Percentiles rank a stretch among this genome's conserved stretches.
Evolutionary conservation across 2,113 vertebrate genomes (phyloP).

Genomic region (Centrocercus urophasianus): DNA sequence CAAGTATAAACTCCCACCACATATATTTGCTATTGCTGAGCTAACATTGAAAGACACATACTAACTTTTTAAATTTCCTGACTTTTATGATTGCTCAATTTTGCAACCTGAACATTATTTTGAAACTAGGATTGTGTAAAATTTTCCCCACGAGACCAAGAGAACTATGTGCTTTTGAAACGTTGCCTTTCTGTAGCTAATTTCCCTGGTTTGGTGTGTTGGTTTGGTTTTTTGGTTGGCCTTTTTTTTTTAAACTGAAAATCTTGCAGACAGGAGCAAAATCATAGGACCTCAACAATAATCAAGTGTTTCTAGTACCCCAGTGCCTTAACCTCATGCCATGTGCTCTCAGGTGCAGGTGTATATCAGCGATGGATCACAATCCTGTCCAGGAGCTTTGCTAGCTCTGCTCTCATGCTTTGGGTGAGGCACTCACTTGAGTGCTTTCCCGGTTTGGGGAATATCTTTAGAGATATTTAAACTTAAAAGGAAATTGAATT

Average conservation of each 20-base stretch:
- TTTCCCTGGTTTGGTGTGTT: slow-evolving; percentile 3
- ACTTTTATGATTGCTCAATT: slow-evolving; percentile 72
- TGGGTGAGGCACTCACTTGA: not conserved
- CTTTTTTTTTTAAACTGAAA: not conserved
- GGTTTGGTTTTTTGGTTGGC: not conserved
- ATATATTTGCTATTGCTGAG: slow-evolving; percentile 48
- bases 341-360: slow-evolving; percentile 43
- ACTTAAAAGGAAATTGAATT: slow-evolving; percentile 31
- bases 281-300: slow-evolving; percentile 14
- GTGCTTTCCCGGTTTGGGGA: not conserved
- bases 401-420: not conserved
- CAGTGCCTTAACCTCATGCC: slow-evolving; percentile 23
- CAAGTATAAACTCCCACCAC: not conserved
- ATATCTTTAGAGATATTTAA: slow-evolving; percentile 36
- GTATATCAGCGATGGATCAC: slow-evolving; percentile 59
- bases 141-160: slow-evolving; percentile 35
- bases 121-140: slow-evolving; percentile 44
- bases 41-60: slow-evolving; percentile 54
- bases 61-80: slow-evolving; percentile 76
- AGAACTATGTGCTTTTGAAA: slow-evolving; percentile 49
- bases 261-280: slow-evolving; percentile 28
- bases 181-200: slow-evolving; percentile 8
- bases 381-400: slow-evolving; percentile 39
- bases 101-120: slow-evolving; percentile 68
- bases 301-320: slow-evolving; percentile 41